Base-by-base conservation (phyloP, 2,888 invertebrate species). In the Alviniconcha strummeri region DNA sequence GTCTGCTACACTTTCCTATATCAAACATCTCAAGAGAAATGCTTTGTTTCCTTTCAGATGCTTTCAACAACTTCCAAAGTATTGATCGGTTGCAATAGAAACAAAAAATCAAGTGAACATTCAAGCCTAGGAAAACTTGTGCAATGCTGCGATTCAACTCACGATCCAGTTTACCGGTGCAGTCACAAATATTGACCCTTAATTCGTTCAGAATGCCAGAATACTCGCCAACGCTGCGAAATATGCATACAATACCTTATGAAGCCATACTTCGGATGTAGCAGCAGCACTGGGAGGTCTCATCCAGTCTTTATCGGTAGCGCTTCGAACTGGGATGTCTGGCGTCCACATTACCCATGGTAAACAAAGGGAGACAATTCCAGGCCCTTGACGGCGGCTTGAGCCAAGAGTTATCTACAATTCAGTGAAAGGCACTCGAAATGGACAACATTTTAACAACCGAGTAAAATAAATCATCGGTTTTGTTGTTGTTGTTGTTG, bases 321-420 rank as follows among this genome's bases (percentile, higher is more conserved):
- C 36, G 36, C 36, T 78, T 36, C 36, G 64, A 36, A 78, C 64
- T 78, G 36, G 78, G 78, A 57, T 57, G 52, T 36, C 52, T 60
- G n/a, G 57, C 64, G 57, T 52, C 57, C 78, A 78, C 60, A 56
- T 64, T 52, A 64, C 78, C 64, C 57, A 78, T 36, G 52, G 78
- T 78, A 78, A 78, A 78, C 78, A 78, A 78, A 78, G 78, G 78
- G 78, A 78, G 78, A 8, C 78, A 64, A 78, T 9, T 78, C 78
- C 64, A 60, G 60, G 17, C 57, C 13, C 78, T 78, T 78, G 64
- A 78, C 78, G 19, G 60, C 78, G 19, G 19, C n/a, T 11, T 56
- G 57, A 77, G 36, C 36, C 36, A 36, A 36, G 36, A 36, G 77
- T 77, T 77, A 15, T 57, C 77, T 6, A 55, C 15, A 11, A 60